Evolutionary conservation across 2,797 vertebrate species (phyloP), one percentile per base, ranked within the genome.

Genomic region (Sebastes hubbsi): DNA sequence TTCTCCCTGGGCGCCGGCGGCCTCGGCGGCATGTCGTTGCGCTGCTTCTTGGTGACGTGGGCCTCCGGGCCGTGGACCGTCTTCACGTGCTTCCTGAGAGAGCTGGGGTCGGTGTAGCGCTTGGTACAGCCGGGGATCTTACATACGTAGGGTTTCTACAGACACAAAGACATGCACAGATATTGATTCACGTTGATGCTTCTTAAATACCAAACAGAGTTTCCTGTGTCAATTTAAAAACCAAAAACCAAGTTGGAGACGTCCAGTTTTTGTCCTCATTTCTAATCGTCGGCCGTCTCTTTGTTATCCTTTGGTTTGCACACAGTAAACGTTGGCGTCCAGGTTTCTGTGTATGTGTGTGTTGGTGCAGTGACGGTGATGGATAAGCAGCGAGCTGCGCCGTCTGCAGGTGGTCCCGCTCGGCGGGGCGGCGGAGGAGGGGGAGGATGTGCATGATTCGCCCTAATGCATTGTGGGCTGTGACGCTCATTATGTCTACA

Each of bases 91-190:
- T 99, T 99, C 87, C 98, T 95, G 79, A 99, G 97, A 0, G 98
- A 99, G 92, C 98, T 99, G 64, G 98, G 98, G 82, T 99, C 98
- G 0, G 98, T 99, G 96, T 99, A 99, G 70, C 98, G 98, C 90
- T 99, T 99, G 1, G 97, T 99, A 89, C 98, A 99, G 75, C 98
- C 98, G 88, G 98, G 97, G 84, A 99, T 97, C 93, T 99, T 99
- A 87, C 98, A 99, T 9, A 99, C 95, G 0, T 99, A 99, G 1
- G 98, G 98, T 94, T 99, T 99, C 98, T 99, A 92, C 6, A 6
- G 13, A 34, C 0, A 58, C 30, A 52, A 4, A 29, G 8, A 74
- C 2, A 29, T 14, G 46, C 46, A 20, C 46, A 20, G 16, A 20
- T 20, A n/a, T n/a, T 52, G 18, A n/a, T 20, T 46, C 14, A 46